Evolutionary conservation across 2,888 invertebrate species (phyloP).

Genomic region (Trilocha varians): DNA sequence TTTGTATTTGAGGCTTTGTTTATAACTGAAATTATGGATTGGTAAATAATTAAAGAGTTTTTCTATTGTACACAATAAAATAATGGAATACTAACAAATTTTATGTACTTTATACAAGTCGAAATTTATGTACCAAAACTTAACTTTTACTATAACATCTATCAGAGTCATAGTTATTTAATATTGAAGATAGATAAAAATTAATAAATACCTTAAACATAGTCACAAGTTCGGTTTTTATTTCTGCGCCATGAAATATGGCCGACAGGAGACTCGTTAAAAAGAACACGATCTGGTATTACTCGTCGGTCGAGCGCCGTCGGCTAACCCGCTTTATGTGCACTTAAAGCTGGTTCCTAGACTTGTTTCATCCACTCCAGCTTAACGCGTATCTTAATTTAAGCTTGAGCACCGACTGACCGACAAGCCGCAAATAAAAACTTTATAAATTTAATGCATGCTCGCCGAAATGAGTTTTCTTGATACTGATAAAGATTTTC

Average conservation of each 20-base stretch:
- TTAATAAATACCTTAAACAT: constrained; percentile 21
- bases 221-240: constrained; percentile 46
- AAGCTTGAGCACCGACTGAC: constrained; percentile 35
- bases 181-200: background rate
- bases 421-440: constrained; percentile 35
- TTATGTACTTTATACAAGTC: too few relatives aligned
- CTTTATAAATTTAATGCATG: constrained; percentile 14
- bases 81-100: too few relatives aligned
- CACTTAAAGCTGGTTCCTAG: constrained; percentile 57
- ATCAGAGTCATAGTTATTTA: background rate
- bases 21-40: too few relatives aligned
- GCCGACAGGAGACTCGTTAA: constrained; percentile 53
- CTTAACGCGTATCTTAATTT: constrained; percentile 62
- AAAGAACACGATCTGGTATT: constrained; percentile 59
- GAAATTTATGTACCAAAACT: too few relatives aligned
- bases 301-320: constrained; percentile 40
- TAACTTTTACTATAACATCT: background rate
- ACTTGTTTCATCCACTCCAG: constrained; percentile 55
- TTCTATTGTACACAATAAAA: too few relatives aligned
- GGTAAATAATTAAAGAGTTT: too few relatives aligned
- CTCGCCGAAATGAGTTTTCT: background rate
- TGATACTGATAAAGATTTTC: background rate
- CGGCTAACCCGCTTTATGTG: constrained; percentile 59
- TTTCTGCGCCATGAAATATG: constrained; percentile 49
- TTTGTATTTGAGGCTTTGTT: too few relatives aligned